Conservation (phyloP, 2,797 vertebrate species). For the Coluber constrictor region DNA sequence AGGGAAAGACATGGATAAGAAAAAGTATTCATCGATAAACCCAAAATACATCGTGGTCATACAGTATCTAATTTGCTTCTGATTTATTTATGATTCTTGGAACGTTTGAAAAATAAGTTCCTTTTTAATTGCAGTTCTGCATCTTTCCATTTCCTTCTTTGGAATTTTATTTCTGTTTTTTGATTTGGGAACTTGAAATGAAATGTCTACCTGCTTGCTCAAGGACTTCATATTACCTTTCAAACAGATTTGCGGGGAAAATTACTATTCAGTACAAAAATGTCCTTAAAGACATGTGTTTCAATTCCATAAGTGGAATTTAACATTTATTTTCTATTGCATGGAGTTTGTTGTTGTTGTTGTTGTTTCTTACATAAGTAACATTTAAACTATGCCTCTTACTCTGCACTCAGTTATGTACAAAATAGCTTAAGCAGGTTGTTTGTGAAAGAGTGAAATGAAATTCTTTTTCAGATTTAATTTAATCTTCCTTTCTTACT, state of each 20-base stretch:
- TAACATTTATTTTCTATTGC: neutral
- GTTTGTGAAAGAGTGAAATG: neutral
- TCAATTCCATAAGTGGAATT: neutral
- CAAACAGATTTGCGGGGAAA: neutral
- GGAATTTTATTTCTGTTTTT: neutral
- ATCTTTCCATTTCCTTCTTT: neutral
- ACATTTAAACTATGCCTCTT: neutral
- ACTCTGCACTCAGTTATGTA: neutral
- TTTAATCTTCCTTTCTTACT: neutral
- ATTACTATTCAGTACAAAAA: neutral
- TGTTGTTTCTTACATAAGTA: neutral
- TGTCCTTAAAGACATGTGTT: neutral
- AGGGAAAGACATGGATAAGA: neutral
- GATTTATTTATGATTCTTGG: neutral
- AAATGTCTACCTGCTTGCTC: neutral
- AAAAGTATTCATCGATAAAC: neutral
- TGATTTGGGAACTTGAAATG: neutral
- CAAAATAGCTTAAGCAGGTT: neutral
- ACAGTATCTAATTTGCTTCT: neutral
- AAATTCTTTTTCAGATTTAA: conserved; percentile 1
- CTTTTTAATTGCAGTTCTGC: neutral
- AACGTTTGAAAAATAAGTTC: too few relatives aligned
- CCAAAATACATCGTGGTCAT: neutral
- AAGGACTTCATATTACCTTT: neutral
- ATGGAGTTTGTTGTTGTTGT: neutral